phyloP scores from a whole-genome alignment of 2,113 vertebrate genomes.

The Parus major region DNA sequence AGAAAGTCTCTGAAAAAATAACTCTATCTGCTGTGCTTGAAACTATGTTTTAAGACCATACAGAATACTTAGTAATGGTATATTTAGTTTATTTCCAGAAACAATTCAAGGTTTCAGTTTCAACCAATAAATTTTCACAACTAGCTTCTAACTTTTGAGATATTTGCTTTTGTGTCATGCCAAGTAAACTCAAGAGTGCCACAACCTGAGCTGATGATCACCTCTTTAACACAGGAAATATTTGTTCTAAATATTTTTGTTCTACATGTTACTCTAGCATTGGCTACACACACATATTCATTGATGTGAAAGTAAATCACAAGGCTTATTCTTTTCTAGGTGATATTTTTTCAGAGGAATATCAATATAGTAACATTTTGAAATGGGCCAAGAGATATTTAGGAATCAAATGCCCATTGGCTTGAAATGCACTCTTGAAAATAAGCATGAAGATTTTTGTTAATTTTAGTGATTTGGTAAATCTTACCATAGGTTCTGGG shows the following conservation, averaged over 20 bases:
- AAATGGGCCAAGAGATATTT: not conserved
- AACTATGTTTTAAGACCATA: not conserved
- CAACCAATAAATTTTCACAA: not conserved
- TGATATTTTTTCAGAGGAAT: not conserved
- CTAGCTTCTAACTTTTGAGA: not conserved
- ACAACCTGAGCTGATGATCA: not conserved
- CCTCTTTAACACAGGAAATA: not conserved
- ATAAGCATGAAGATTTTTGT: not conserved
- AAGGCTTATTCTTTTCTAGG: not conserved
- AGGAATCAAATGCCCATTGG: accelerated
- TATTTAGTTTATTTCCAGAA: not conserved
- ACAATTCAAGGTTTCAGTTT: not conserved
- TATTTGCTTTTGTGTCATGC: not conserved
- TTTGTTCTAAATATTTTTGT: not conserved
- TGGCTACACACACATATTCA: not conserved
- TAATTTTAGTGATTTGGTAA: not conserved
- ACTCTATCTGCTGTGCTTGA: not conserved
- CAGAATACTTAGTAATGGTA: not conserved
- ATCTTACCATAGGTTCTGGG: not conserved
- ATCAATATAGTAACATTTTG: not conserved
- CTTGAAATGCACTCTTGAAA: not conserved
- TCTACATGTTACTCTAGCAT: not conserved
- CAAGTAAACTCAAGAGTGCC: not conserved
- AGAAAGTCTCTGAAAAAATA: not conserved
- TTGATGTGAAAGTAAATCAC: not conserved